Percentiles rank a stretch among this genome's conserved stretches.
phyloP scores from a whole-genome alignment of 2,888 invertebrate species.

The Tyria jacobaeae region DNA sequence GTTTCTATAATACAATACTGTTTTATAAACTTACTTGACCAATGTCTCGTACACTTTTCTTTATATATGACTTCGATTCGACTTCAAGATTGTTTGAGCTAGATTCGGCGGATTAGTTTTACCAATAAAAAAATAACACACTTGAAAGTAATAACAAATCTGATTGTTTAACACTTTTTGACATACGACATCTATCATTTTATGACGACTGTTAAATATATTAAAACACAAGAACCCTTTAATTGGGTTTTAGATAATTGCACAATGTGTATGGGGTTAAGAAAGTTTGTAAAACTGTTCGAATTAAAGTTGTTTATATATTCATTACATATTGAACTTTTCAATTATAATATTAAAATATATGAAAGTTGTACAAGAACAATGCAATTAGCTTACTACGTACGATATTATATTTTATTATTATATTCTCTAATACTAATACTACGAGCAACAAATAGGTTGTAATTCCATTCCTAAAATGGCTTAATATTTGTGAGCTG shows the following conservation, averaged over 20 bases:
- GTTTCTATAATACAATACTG: background rate
- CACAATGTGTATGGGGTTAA: background rate
- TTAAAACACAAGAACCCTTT: background rate
- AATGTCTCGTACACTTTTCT: too few species aligned
- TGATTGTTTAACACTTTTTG: too few species aligned
- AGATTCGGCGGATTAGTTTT: too few species aligned
- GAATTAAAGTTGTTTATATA: too few species aligned
- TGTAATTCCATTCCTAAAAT: constrained; percentile 57
- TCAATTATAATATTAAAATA: background rate
- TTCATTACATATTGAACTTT: background rate
- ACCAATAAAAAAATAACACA: too few species aligned
- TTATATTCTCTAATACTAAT: too few species aligned
- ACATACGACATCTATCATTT: too few species aligned
- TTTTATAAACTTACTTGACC: background rate
- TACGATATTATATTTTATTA: background rate
- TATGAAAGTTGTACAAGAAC: background rate
- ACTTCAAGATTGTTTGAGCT: too few species aligned
- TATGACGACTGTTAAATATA: background rate
- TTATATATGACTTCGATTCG: too few species aligned
- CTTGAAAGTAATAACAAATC: too few species aligned
- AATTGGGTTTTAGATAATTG: background rate
- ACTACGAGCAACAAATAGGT: constrained; percentile 33
- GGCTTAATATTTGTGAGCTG: constrained; percentile 55
- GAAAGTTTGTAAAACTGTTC: background rate
- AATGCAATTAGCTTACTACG: background rate